Conservation (phyloP, 2,113 vertebrate genomes). For the Protomyctophum bolini region DNA sequence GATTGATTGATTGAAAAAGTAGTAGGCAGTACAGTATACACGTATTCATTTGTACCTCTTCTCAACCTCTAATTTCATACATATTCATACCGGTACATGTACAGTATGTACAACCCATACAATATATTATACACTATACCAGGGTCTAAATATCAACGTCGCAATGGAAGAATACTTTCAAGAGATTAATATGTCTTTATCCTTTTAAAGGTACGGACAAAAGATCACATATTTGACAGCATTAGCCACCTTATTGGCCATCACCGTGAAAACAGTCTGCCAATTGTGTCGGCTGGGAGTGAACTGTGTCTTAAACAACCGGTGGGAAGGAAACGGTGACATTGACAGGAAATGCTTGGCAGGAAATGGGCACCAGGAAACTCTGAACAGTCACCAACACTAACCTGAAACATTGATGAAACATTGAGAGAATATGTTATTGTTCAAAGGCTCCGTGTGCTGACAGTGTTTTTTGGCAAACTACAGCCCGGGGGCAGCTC, state of each 20-base stretch:
- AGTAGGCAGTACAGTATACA: too few species aligned
- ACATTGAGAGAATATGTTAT: slow-evolving; percentile 42
- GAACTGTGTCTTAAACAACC: slow-evolving; percentile 96
- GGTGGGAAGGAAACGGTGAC: slow-evolving; percentile 87
- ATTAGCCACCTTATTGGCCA: slow-evolving; percentile 96
- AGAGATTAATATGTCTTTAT: slow-evolving; percentile 29
- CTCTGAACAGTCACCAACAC: slow-evolving; percentile 39
- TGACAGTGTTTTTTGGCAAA: slow-evolving; percentile 42
- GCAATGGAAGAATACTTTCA: background rate
- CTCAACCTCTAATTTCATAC: too few species aligned
- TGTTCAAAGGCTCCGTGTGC: slow-evolving; percentile 51
- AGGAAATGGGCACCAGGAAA: slow-evolving; percentile 52
- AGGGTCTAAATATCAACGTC: too few species aligned
- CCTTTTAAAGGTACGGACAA: slow-evolving; percentile 89
- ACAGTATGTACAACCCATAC: too few species aligned
- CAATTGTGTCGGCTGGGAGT: slow-evolving; percentile 94
- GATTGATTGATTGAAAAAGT: too few species aligned
- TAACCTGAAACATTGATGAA: slow-evolving; percentile 70
- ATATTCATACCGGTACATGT: too few species aligned
- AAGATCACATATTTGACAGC: slow-evolving; percentile 96
- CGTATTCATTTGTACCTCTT: too few species aligned
- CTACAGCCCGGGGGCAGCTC: slow-evolving; percentile 35
- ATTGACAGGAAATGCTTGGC: slow-evolving; percentile 30
- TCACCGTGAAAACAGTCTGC: slow-evolving; percentile 94
- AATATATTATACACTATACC: too few species aligned